Evolutionary conservation across 1,140 invertebrate genomes (phyloP), one percentile per base, ranked within the genome.

Genomic region (Vollenhovia emeryi): DNA sequence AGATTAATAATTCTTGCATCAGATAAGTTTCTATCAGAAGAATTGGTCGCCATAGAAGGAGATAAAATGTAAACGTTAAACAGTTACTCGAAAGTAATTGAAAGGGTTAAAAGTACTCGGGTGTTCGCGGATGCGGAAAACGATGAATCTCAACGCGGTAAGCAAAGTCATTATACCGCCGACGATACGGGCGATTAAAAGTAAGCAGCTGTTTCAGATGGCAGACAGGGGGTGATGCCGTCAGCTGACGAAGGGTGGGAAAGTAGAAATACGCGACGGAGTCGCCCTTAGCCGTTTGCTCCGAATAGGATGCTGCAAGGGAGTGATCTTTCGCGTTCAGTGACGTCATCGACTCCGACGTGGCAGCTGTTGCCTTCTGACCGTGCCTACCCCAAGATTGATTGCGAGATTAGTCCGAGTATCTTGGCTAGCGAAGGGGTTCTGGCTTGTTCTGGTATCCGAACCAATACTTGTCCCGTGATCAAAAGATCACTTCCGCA

Each of bases 361-460:
- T 80, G 59, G 89, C 89, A 90, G 89, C 89, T 90, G 89, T 89
- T 89, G 75, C 79, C 86, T 79, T 86, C 68, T 88, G 69, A 71
- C 83, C 45, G 57, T 80, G 71, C 59, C 88, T 87, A 62, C 48
- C 89, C 68, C 52, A 90, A 90, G 89, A 90, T 90, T 88, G 89
- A 90, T 90, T 85, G 89, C 84, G 33, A 88, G 89, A 90, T 90
- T 90, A 90, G 75, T 90, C 79, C 50, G 68, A 90, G 87, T 48
- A 86, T 86, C 79, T 76, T 50, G 50, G 64, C 64, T 60, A 78
- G 45, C 62, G 89, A 90, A 90, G 73, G 83, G 89, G 75, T 74
- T 87, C 66, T 30, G 21, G 48, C 11, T 75, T n/a, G n/a, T n/a
- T n/a, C n/a, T 57, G 45, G 45, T 86, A 68, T 88, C 87, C 80